Conservation (phyloP, 1,140 invertebrate species). For the Cydia strobilella region DNA sequence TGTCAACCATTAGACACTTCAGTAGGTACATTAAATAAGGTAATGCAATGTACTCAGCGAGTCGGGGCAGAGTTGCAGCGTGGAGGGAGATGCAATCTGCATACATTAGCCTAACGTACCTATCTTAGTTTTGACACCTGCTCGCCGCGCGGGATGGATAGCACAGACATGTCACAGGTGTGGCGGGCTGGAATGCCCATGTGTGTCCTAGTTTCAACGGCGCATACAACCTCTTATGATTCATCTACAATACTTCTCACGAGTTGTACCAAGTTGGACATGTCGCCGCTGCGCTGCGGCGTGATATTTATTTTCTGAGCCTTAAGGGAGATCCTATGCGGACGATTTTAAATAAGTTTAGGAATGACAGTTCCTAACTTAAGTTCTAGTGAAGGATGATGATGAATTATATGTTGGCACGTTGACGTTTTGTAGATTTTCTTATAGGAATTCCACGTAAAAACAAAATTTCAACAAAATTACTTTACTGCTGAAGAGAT, state of each 20-base stretch:
- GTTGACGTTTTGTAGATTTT: background rate
- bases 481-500: too few relatives aligned
- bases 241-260: background rate
- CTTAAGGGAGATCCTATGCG: conserved; percentile 35
- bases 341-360: conserved; percentile 53
- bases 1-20: conserved; percentile 30
- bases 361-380: conserved; percentile 38
- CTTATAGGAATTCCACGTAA: too few relatives aligned
- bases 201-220: background rate
- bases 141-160: conserved; percentile 64
- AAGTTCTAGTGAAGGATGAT: background rate
- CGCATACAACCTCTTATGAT: background rate
- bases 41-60: conserved; percentile 48
- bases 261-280: conserved; percentile 50
- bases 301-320: conserved; percentile 43
- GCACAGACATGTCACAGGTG: conserved; percentile 70
- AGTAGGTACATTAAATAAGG: conserved; percentile 49
- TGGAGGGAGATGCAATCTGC: conserved; percentile 72
- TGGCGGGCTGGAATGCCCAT: conserved; percentile 34
- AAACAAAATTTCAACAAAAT: too few relatives aligned
- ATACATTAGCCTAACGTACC: conserved; percentile 76
- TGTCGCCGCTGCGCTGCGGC: conserved; percentile 29
- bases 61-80: conserved; percentile 42
- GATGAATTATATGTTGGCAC: conserved; percentile 38
- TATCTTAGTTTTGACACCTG: conserved; percentile 77